Base-by-base conservation (phyloP, 2,113 vertebrate species). In the Heliornis fulica region DNA sequence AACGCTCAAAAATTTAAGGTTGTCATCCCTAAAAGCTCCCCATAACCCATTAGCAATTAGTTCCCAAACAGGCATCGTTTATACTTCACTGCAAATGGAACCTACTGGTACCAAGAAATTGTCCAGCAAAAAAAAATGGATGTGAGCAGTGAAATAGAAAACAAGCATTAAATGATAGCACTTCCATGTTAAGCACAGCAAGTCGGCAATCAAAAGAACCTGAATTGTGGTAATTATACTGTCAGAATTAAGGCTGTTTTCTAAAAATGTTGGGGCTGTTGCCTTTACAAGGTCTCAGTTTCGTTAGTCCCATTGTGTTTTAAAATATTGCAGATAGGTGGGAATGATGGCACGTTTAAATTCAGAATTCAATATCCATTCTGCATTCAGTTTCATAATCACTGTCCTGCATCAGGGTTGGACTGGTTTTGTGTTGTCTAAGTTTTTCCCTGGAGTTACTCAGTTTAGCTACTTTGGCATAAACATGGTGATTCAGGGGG, bases 1-100 rank as follows among this genome's bases (percentile, higher is more conserved):
- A 95, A 83, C 65, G 65, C 72, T 96, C 84, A 75, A 63, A 97
- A 96, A 93, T 83, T 18, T 89, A 91, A 96, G 87, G 28, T 82
- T 90, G 68, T 85, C 26, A 19, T 84, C 64, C 86, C 61, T 83
- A 26, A 83, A 46, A 96, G 83, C 83, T 94, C 90, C 64, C 76
- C 84, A 14, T 88, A 91, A 82, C 46, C 10, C 76, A 92, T 95
- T 97, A 97, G 72, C 5, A 48, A 59, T 74, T 65, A 90, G 56
- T 82, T 93, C 93, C 72, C 68, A 92, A 97, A 45, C 48, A 95
- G 51, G 61, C 45, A 10, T 96, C 38, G 17, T 96, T 97, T 97
- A 64, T 75, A 38, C 79, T 54, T 88, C 70, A 17, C 31, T 88
- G 80, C 71, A 94, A 97, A 89, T 92, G 64, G 66, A 94, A 68